Evolutionary conservation across 2,888 invertebrate species (phyloP), one percentile per base, ranked within the genome.

Genomic region (Drosophila merina): DNA sequence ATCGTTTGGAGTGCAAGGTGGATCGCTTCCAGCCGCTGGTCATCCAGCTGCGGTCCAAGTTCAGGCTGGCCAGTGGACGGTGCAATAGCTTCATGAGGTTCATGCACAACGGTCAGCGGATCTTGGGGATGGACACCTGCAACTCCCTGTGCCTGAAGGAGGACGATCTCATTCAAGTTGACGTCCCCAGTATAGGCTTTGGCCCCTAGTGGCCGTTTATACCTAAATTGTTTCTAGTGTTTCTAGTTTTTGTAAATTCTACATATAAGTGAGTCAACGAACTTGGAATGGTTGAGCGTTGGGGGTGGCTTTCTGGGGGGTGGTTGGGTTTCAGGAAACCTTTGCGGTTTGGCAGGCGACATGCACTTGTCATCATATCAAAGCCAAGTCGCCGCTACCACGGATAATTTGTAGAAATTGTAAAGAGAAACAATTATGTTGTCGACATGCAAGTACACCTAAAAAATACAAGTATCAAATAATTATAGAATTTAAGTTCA

Each of bases 381-480:
- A 52, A 69, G 69, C 64, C 57, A 63, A 50, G 49, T 57, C 64
- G 51, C 66, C 49, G 52, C 30, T 10, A 42, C 57, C 28, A 31
- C 26, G 67, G 57, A 74, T 74, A 79, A 72, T 86, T 83, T 75
- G 62, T 82, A 44, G 66, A 72, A 83, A 70, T 73, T 79, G 75
- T 71, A 58, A 60, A 72, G 69, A 70, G 56, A 36, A 74, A 76
- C 86, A 87, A 88, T 82, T 87, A 87, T 76, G 86, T 78, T 68
- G 88, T 75, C 83, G 72, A 82, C 86, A 87, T 85, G 88, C 86
- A 85, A 64, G 52, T 38, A 20, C 20, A 28, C 38, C 6, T 20
- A 5, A 40, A 40, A 54, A 40, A 44, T 36, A 36, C 6, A 56
- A 48, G 20, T 20, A 42, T 8, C 3, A 42, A 42, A 7, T 36